Evolutionary conservation across 2,113 vertebrate genomes (phyloP).

Genomic region (Callithrix jacchus): DNA sequence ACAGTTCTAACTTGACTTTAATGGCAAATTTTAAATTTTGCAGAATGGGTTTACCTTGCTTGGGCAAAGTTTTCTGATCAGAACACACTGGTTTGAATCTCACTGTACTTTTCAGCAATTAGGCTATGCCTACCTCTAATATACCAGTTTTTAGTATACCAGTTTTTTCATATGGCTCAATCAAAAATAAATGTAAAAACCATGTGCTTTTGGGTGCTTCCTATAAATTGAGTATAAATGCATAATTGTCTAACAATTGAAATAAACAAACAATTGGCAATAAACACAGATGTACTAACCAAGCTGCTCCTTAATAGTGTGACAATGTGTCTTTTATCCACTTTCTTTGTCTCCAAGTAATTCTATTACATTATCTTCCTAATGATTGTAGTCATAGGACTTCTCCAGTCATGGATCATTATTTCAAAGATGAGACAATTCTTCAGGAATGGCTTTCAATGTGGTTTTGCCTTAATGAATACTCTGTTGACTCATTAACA

Average conservation of each 20-base stretch:
- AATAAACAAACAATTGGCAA: not conserved
- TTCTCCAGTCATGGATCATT: constrained; percentile 14
- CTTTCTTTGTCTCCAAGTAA: not conserved
- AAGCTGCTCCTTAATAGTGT: not conserved
- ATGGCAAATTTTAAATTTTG: not conserved
- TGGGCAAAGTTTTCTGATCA: not conserved
- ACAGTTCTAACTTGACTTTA: not conserved
- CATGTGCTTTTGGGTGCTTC: not conserved
- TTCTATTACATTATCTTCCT: not conserved
- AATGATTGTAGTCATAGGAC: not conserved
- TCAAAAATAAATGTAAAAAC: not conserved
- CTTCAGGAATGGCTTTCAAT: constrained; percentile 39
- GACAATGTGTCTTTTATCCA: not conserved
- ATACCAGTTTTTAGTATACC: not conserved
- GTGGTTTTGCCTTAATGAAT: not conserved
- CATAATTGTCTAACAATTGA: not conserved
- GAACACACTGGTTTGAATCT: not conserved
- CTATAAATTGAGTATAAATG: not conserved
- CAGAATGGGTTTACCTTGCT: not conserved
- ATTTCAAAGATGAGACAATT: constrained; percentile 52
- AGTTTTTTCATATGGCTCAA: not conserved
- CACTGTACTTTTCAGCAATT: not conserved
- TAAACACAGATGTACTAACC: not conserved
- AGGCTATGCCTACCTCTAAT: not conserved
- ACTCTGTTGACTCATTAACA: constrained; percentile 59